These are phyloP conservation scores for Ctenodactylus gundi DNA, from an alignment of 2,113 vertebrate genomes.

Conservation along the genomic window DNA sequence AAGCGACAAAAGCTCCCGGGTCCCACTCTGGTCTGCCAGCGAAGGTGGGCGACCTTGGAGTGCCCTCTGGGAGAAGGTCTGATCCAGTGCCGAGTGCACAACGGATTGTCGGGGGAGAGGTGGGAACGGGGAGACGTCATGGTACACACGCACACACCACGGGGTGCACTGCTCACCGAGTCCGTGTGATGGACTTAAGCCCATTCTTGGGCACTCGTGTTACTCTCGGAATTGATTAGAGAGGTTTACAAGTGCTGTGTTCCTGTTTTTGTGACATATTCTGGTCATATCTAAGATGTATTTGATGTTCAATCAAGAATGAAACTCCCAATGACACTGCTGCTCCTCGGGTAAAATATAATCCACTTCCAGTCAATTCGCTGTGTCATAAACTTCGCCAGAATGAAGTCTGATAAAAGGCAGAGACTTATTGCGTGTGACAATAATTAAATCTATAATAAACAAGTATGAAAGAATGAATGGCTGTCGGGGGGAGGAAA, in stretches of 20 bases:
- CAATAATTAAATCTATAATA: slow-evolving; percentile 55
- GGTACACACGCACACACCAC: no score
- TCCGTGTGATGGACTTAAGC: neutral
- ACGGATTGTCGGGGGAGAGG: neutral
- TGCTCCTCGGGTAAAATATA: neutral
- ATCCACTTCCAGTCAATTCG: slow-evolving; percentile 36
- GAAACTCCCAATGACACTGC: slow-evolving; percentile 8
- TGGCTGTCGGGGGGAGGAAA: neutral
- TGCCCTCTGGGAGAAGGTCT: neutral
- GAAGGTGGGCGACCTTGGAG: neutral
- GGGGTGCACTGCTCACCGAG: neutral
- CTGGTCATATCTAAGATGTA: neutral
- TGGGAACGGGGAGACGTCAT: neutral
- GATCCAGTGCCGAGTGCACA: neutral
- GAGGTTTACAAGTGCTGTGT: neutral
- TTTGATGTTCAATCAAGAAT: slow-evolving; percentile 35
- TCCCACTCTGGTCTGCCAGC: neutral
- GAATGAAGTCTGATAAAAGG: slow-evolving; percentile 51
- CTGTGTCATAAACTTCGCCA: slow-evolving; percentile 2
- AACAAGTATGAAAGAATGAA: neutral
- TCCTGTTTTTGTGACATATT: slow-evolving; percentile 30
- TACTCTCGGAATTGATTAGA: slow-evolving; percentile 3
- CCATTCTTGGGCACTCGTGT: neutral
- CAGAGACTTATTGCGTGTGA: slow-evolving; percentile 12
- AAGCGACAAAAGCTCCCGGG: neutral